Conservation (phyloP, 2,888 invertebrate genomes). For the Timema podura region DNA sequence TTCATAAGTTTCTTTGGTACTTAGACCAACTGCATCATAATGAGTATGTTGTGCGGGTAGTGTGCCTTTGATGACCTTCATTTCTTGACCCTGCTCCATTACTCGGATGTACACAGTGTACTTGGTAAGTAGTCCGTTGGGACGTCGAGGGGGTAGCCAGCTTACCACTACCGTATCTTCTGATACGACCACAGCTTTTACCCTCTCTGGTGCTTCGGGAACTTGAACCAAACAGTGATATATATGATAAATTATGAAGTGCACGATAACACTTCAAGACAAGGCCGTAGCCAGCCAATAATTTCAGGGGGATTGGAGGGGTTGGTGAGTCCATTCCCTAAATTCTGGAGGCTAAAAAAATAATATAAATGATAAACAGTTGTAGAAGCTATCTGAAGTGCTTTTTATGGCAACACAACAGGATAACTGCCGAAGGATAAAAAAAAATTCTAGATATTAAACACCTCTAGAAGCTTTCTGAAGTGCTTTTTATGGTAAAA, state of each 20-base stretch:
- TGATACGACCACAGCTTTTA: constrained; percentile 58
- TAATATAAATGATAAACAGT: too few relatives aligned
- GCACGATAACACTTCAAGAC: too few relatives aligned
- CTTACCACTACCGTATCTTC: constrained; percentile 57
- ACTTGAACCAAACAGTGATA: constrained; percentile 42
- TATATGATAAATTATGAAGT: background rate
- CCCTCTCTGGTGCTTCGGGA: constrained; percentile 57
- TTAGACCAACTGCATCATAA: constrained; percentile 52
- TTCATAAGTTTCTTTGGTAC: constrained; percentile 53
- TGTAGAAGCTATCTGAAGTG: too few relatives aligned
- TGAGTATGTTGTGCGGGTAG: constrained; percentile 38
- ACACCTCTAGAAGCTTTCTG: too few relatives aligned
- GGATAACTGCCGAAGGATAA: too few relatives aligned
- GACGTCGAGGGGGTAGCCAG: constrained; percentile 60
- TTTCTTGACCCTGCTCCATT: constrained; percentile 52
- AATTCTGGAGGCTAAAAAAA: too few relatives aligned
- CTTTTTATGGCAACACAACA: too few relatives aligned
- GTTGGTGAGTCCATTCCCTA: too few relatives aligned
- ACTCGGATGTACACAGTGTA: constrained; percentile 58
- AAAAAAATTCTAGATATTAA: too few relatives aligned
- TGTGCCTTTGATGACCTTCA: constrained; percentile 36
- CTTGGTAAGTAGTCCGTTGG: constrained; percentile 59
- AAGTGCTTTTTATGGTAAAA: too few relatives aligned
- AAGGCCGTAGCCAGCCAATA: too few relatives aligned
- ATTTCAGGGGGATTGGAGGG: too few relatives aligned